These are phyloP conservation scores for Danionella cerebrum DNA, from an alignment of 2,113 vertebrate species.

Conservation along the genomic window DNA sequence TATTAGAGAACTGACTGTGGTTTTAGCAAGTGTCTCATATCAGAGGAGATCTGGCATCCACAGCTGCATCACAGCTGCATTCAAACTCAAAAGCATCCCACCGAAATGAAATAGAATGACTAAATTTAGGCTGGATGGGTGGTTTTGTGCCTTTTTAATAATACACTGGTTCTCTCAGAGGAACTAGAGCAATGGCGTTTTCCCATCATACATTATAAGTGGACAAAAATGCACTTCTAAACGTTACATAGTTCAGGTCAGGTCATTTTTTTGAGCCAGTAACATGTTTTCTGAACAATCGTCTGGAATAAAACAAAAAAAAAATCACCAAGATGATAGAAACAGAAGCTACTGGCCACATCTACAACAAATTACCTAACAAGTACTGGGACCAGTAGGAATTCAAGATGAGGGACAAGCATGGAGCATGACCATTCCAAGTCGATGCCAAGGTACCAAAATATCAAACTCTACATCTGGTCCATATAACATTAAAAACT, in stretches of 20 bases:
- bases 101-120: constrained; percentile 43
- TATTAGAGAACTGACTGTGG: constrained; percentile 39
- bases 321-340: too few relatives aligned
- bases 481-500: too few relatives aligned
- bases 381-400: too few relatives aligned
- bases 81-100: constrained; percentile 45
- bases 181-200: constrained; percentile 43
- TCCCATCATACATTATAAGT: constrained; percentile 55
- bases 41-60: constrained; percentile 48
- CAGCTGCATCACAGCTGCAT: constrained; percentile 49
- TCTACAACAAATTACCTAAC: too few relatives aligned
- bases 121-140: constrained; percentile 61
- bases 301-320: too few relatives aligned
- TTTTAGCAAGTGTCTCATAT: constrained; percentile 48
- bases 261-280: too few relatives aligned
- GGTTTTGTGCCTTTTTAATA: constrained; percentile 53
- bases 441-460: too few relatives aligned
- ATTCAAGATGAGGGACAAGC: too few relatives aligned
- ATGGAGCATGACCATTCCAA: too few relatives aligned
- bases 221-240: neutral
- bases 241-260: constrained; percentile 16
- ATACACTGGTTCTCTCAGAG: constrained; percentile 55
- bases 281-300: too few relatives aligned
- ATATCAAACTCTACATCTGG: too few relatives aligned
- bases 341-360: too few relatives aligned